Conservation (phyloP, 2,113 vertebrate genomes). For the Elachura formosa region DNA sequence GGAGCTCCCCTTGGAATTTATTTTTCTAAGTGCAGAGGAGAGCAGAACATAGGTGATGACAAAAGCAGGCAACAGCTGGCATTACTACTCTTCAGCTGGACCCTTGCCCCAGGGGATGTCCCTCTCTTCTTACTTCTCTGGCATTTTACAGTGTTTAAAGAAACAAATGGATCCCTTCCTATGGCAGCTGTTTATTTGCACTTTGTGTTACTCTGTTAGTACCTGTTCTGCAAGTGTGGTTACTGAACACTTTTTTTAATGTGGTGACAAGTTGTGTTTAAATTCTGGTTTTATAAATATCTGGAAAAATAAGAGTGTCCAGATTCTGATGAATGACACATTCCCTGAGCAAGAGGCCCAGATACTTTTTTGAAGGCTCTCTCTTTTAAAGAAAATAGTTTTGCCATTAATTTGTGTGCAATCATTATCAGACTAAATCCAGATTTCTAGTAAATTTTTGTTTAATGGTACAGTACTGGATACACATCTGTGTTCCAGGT, state of each 20-base stretch:
- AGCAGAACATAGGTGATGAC: neutral
- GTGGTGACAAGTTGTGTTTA: neutral
- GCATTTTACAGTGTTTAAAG: rapidly evolving
- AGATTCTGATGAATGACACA: rapidly evolving
- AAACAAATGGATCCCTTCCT: neutral
- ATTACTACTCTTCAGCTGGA: neutral
- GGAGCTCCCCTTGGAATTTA: neutral
- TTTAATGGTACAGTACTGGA: neutral
- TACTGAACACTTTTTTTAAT: neutral
- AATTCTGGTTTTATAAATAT: neutral
- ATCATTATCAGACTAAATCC: rapidly evolving
- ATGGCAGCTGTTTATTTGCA: neutral
- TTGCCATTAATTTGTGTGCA: neutral
- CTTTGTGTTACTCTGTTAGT: neutral
- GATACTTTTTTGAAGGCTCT: neutral
- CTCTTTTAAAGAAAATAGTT: neutral
- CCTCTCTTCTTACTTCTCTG: neutral
- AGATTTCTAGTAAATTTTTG: neutral
- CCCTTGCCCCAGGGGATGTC: neutral
- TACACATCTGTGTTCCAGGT: rapidly evolving
- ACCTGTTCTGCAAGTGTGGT: neutral
- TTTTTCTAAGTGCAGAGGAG: neutral
- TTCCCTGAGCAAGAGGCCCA: neutral
- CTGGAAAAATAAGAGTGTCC: neutral
- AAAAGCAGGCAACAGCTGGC: neutral